Evolutionary conservation across 2,797 vertebrate genomes (phyloP).

Genomic region (Phrynocephalus guinanensis): DNA sequence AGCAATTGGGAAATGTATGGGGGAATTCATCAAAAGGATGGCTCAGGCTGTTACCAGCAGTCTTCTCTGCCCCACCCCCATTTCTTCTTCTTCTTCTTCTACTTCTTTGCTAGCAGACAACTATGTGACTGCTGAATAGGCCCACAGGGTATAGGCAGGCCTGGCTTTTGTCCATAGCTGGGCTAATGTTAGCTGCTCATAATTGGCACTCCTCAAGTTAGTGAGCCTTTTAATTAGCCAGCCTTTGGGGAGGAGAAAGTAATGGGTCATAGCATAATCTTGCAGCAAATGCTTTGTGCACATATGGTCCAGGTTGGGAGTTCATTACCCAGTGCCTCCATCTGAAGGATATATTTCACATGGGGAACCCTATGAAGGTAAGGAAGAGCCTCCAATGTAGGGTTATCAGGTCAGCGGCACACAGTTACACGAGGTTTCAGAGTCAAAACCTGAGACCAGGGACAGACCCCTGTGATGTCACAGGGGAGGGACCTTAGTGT

Average conservation of each 20-base stretch:
- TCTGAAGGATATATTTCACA: not conserved
- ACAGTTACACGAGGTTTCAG: too few species aligned
- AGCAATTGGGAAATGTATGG: conserved; percentile 1
- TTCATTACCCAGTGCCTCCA: not conserved
- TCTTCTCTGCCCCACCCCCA: not conserved
- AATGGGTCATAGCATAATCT: not conserved
- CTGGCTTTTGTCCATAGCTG: conserved; percentile 12
- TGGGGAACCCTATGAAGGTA: too few species aligned
- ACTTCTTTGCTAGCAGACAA: not conserved
- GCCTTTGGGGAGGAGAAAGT: not conserved
- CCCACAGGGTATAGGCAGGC: conserved; percentile 7
- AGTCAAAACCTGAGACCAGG: not conserved
- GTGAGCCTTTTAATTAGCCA: conserved; percentile 19
- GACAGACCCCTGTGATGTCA: not conserved
- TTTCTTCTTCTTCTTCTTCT: too few species aligned
- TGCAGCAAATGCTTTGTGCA: not conserved
- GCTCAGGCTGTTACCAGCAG: conserved; percentile 2
- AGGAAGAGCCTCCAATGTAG: too few species aligned
- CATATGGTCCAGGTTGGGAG: not conserved
- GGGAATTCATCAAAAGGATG: conserved; percentile 17
- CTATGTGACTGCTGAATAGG: conserved; percentile 24
- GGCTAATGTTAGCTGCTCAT: conserved; percentile 18
- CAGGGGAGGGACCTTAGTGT: too few species aligned
- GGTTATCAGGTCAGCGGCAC: not conserved
- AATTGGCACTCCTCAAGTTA: conserved; percentile 21